phyloP scores from a whole-genome alignment of 2,797 vertebrate genomes.

The Myripristis murdjan region DNA sequence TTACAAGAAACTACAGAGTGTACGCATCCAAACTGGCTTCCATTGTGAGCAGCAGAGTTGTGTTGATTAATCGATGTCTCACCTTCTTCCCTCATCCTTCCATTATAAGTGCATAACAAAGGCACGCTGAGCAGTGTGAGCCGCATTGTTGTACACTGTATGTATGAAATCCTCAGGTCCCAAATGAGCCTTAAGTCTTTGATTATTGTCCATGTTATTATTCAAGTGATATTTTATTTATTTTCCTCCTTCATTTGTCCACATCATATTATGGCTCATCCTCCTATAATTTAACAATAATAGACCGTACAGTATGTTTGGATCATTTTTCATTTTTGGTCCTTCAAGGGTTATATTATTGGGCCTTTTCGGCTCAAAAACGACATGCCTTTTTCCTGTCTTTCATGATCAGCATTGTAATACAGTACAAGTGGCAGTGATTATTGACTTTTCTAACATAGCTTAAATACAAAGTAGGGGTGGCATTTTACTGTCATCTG shows the following conservation, averaged over 20 bases:
- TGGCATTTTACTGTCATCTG: constrained; percentile 64
- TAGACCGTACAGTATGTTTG: constrained; percentile 18
- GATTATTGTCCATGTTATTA: constrained; percentile 62
- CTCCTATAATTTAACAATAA: constrained; percentile 54
- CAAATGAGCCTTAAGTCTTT: constrained; percentile 88
- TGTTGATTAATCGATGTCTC: constrained; percentile 68
- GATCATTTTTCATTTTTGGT: constrained; percentile 40
- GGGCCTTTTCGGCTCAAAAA: constrained; percentile 62
- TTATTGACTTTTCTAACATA: constrained; percentile 71
- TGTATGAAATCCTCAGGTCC: constrained; percentile 88
- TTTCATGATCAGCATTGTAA: constrained; percentile 68
- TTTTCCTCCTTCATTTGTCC: constrained; percentile 37
- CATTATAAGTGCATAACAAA: constrained; percentile 61
- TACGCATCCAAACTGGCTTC: constrained; percentile 45
- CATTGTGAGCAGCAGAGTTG: constrained; percentile 61
- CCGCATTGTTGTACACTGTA: constrained; percentile 66
- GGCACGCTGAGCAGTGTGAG: constrained; percentile 52
- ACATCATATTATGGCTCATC: constrained; percentile 54
- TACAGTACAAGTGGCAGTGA: constrained; percentile 66
- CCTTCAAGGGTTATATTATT: constrained; percentile 41
- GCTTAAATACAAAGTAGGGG: constrained; percentile 55
- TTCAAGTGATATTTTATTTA: constrained; percentile 58
- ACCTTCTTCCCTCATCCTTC: constrained; percentile 50
- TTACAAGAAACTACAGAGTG: constrained; percentile 52
- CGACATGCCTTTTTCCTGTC: constrained; percentile 66